Evolutionary conservation across 2,888 invertebrate species (phyloP), one percentile per base, ranked within the genome.

Genomic region (Chydorus sphaericus): DNA sequence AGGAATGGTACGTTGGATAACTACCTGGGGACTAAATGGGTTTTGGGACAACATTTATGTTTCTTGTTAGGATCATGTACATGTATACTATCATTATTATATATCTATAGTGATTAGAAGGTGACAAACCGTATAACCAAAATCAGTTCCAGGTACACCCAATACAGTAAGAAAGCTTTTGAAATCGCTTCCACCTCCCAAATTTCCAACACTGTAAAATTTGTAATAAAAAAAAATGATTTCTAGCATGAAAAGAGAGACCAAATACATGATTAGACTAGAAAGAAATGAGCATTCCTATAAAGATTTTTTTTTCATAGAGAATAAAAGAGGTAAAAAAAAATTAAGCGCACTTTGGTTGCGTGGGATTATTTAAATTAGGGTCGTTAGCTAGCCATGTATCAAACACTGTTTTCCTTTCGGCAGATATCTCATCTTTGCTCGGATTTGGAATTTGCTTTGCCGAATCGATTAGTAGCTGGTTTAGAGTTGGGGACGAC

Each of bases 161-260:
- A 70, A 62, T 54, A 63, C 66, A 36, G 67, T 66, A 30, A 72
- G 62, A 61, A 74, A 73, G 2, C 69, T 63, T 6, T 68, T 67
- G 60, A 69, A 71, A 62, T 75, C 73, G 58, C 71, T 71, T 7
- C 72, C 73, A 16, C 69, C 67, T 1, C 70, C 70, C 0, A 72
- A 66, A 14, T 62, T 39, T 1, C 48, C 37, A 1, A 68, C 61
- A 33, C 67, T 60, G 44, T 2, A 55, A 50, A 16, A 10, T 33
- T 8, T 14, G 14, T 10, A 33, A 11, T 16, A 44, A 11, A 23
- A 18, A 11, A 18, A 11, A n/a, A 23, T 54, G 14, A 51, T 14
- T 54, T 31, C 33, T 14, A 36, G n/a, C 3, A 8, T 20, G 3
- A 56, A 2, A 8, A 36, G 4, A 5, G 54, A 33, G 16, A 55